These are phyloP conservation scores for Phaenicophaeus curvirostris DNA, from an alignment of 2,797 vertebrate species.

Conservation along the genomic window DNA sequence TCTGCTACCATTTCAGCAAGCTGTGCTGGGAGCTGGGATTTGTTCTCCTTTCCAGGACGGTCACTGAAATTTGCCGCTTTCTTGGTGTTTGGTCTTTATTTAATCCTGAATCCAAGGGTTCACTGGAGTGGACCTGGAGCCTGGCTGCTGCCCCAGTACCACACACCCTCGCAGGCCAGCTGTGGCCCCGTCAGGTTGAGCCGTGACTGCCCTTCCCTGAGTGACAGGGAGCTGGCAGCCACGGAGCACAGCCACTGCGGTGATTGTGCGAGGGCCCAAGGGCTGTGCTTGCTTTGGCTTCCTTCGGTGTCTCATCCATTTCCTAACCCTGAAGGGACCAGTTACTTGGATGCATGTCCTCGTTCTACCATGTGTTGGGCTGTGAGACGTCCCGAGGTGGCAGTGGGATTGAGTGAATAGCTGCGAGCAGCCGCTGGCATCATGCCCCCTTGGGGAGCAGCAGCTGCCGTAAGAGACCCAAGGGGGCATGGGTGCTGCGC, in stretches of 20 bases:
- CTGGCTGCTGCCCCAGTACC: background rate
- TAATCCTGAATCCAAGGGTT: background rate
- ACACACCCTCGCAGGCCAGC: accelerated
- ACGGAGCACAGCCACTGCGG: background rate
- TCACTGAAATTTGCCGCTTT: background rate
- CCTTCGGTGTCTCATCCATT: background rate
- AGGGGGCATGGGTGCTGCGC: background rate
- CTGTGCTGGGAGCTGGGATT: background rate
- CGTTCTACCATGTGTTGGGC: accelerated
- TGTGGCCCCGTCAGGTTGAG: background rate
- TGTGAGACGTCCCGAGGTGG: accelerated
- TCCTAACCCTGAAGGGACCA: background rate
- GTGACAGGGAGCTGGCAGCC: background rate
- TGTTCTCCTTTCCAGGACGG: background rate
- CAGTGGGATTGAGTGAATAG: background rate
- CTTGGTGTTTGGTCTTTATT: background rate
- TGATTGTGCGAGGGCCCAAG: background rate
- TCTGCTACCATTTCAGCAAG: slow-evolving; percentile 64
- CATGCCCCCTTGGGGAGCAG: background rate
- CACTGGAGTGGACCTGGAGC: background rate
- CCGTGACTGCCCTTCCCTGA: background rate
- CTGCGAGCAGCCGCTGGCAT: background rate
- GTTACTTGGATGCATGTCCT: accelerated
- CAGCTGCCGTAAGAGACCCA: background rate
- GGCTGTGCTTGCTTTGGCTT: background rate